Conservation (phyloP, 2,797 vertebrate genomes). For the Lycodopsis pacificus region DNA sequence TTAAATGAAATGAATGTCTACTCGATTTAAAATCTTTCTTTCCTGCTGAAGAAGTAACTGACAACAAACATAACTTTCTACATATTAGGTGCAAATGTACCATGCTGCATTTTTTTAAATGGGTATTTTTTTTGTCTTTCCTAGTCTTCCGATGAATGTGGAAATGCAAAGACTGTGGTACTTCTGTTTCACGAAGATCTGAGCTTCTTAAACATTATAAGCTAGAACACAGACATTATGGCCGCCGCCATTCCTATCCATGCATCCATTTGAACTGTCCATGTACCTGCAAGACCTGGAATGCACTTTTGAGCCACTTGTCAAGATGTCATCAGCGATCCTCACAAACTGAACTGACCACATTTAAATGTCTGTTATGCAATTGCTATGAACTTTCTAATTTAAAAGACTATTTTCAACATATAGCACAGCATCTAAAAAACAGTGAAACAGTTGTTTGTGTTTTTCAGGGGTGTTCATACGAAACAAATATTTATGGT, state of each 20-base stretch:
- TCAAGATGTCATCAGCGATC: constrained; percentile 12
- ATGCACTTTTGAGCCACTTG: constrained; percentile 3
- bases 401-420: constrained; percentile 26
- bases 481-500: constrained; percentile 31
- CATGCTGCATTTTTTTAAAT: background rate
- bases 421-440: constrained; percentile 17
- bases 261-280: constrained; percentile 23
- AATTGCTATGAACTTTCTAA: background rate
- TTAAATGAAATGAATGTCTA: background rate
- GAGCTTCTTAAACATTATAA: constrained; percentile 31
- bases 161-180: constrained; percentile 32
- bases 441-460: constrained; percentile 23
- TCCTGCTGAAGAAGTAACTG: constrained; percentile 7
- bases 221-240: constrained; percentile 36
- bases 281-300: constrained; percentile 31
- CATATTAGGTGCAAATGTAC: background rate
- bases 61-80: background rate
- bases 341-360: constrained; percentile 4
- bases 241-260: constrained; percentile 6
- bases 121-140: background rate
- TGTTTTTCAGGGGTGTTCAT: constrained; percentile 31
- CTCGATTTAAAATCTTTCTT: background rate
- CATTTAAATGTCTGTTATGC: constrained; percentile 16
- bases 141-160: constrained; percentile 18
- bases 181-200: constrained; percentile 21